These are phyloP conservation scores for Calyptommatus sinebrachiatus DNA, from an alignment of 2,113 vertebrate genomes.

Conservation along the genomic window DNA sequence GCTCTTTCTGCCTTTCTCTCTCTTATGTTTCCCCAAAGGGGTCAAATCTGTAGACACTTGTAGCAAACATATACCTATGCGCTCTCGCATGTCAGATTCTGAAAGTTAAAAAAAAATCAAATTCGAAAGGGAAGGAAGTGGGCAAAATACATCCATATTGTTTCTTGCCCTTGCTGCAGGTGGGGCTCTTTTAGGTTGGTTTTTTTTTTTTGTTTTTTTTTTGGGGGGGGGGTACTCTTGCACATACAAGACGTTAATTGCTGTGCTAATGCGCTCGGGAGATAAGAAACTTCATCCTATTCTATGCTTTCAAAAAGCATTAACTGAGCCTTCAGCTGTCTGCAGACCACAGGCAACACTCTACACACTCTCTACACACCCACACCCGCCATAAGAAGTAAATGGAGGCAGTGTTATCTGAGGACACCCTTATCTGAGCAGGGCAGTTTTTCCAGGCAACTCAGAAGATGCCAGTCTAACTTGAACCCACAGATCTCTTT, in stretches of 20 bases:
- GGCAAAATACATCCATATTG: background rate
- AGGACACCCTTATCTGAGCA: background rate
- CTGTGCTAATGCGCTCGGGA: background rate
- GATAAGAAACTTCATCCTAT: conserved; percentile 27
- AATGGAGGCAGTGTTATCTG: background rate
- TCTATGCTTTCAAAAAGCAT: background rate
- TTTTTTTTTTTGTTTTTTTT: background rate
- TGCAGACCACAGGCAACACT: conserved; percentile 38
- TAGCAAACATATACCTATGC: too few relatives aligned
- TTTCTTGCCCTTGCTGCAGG: background rate
- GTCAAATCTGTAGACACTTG: too few relatives aligned
- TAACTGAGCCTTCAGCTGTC: conserved; percentile 28
- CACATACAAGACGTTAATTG: background rate
- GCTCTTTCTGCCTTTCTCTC: too few relatives aligned
- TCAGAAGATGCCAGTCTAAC: conserved; percentile 5
- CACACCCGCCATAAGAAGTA: background rate
- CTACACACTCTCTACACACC: background rate
- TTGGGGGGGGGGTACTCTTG: conserved; percentile 10
- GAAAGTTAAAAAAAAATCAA: too few relatives aligned
- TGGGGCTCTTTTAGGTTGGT: background rate
- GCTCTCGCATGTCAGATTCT: too few relatives aligned
- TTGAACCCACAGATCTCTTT: background rate
- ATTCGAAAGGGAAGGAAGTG: too few relatives aligned
- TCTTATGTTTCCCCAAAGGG: too few relatives aligned
- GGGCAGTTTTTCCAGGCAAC: background rate